Base-by-base conservation (phyloP, 1,140 invertebrate genomes). In the Aphis gossypii region DNA sequence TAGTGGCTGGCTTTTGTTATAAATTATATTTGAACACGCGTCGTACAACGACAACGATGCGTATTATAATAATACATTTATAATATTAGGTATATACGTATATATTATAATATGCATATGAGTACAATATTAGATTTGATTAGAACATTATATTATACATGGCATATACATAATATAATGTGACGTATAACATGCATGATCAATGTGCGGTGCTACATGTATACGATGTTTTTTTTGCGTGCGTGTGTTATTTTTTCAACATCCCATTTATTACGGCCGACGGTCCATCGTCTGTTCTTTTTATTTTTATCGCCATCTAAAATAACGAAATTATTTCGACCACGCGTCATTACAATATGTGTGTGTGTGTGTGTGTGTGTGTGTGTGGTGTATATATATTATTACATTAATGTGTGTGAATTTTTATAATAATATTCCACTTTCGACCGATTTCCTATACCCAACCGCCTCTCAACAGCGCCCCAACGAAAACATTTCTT, bases 241-340 rank as follows among this genome's bases (percentile, higher is more conserved):
- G 76, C 9, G 68, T 83, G 76, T 38, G 21, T 83, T 38, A 38
- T 83, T 83, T 83, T 35, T 83, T 83, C 60, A 76, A 76, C 38
- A 83, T 83, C 82, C 35, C 82, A 83, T 83, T 83, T 38, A 83
- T 83, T 83, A 83, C 20, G 21, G n/a, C n/a, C 82, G 82, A 83
- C 35, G 35, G 82, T 38, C 8, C 38, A 83, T 83, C 82, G 82
- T 38, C 21, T 83, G 83, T 84, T 84, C 9, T 84, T 84, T 84
- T 84, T 41, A 84, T 84, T 41, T 84, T 84, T 84, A 84, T 84
- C 83, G 41, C 21, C 41, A 23, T 44, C 38, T 44, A 25, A 41
- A 84, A 84, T 84, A 84, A 84, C 21, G 8, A 84, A 38, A 84
- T 25, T 3, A 41, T 84, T 41, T 84, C 82, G 82, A 38, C 76